These are phyloP conservation scores for Manis crassicaudata DNA, from an alignment of 2,797 vertebrate genomes.

Conservation along the genomic window DNA sequence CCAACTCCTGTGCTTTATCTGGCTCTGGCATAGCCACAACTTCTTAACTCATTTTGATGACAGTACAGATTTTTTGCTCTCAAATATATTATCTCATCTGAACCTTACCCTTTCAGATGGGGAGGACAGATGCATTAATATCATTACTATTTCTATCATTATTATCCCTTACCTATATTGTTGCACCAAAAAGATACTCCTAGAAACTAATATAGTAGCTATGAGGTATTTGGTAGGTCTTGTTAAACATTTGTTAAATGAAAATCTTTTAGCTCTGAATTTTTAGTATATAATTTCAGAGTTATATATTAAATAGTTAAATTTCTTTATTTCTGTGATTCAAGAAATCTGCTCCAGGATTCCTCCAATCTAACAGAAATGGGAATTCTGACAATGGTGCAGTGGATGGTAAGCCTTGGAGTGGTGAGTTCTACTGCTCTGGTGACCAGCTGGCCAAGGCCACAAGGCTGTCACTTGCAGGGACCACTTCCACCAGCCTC, in stretches of 20 bases:
- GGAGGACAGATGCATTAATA: background rate
- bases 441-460: too few species aligned
- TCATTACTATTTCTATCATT: background rate
- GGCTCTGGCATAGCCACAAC: rapidly evolving
- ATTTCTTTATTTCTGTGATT: background rate
- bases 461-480: rapidly evolving
- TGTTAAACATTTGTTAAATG: background rate
- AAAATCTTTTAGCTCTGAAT: background rate
- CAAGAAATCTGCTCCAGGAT: background rate
- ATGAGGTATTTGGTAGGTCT: background rate
- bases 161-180: background rate
- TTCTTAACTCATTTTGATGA: background rate
- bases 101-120: background rate
- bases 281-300: background rate
- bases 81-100: background rate
- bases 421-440: too few species aligned
- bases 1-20: background rate
- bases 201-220: background rate
- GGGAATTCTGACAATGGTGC: background rate
- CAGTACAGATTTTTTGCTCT: background rate
- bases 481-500: background rate
- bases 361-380: background rate
- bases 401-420: rapidly evolving
- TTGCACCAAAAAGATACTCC: background rate
- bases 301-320: background rate